Evolutionary conservation across 2,797 vertebrate genomes (phyloP).

Genomic region (Ficedula albicollis): DNA sequence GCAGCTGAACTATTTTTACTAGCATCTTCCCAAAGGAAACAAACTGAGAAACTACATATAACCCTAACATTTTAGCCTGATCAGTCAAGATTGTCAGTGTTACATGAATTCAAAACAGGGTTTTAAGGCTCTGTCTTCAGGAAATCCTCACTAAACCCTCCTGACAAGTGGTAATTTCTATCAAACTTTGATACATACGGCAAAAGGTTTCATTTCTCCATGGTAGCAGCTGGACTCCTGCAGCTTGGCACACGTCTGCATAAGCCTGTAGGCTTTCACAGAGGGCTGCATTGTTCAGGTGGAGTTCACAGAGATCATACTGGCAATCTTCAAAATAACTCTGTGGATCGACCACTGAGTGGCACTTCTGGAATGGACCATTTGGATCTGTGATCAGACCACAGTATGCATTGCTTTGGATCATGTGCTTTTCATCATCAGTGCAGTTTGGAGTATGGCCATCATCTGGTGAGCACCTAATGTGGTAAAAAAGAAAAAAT

Average conservation of each 20-base stretch:
- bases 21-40: not conserved
- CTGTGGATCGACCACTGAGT: constrained; percentile 16
- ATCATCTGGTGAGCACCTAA: constrained; percentile 53
- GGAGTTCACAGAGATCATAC: constrained; percentile 69
- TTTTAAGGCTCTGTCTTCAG: not conserved
- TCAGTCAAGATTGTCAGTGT: not conserved
- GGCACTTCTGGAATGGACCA: constrained; percentile 64
- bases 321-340: constrained; percentile 57
- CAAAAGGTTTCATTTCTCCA: constrained; percentile 73
- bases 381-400: constrained; percentile 59
- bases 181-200: constrained; percentile 51
- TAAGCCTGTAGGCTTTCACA: constrained; percentile 69
- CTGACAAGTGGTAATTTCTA: not conserved
- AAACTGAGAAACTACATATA: not conserved
- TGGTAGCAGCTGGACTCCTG: constrained; percentile 11
- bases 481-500: not conserved
- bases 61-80: not conserved
- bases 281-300: constrained; percentile 15
- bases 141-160: not conserved
- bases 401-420: constrained; percentile 63
- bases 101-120: not conserved
- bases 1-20: not conserved
- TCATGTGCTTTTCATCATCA: constrained; percentile 33
- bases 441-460: constrained; percentile 50
- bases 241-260: constrained; percentile 48